phyloP scores from a whole-genome alignment of 2,113 vertebrate genomes.

The Neotragus pygmaeus region DNA sequence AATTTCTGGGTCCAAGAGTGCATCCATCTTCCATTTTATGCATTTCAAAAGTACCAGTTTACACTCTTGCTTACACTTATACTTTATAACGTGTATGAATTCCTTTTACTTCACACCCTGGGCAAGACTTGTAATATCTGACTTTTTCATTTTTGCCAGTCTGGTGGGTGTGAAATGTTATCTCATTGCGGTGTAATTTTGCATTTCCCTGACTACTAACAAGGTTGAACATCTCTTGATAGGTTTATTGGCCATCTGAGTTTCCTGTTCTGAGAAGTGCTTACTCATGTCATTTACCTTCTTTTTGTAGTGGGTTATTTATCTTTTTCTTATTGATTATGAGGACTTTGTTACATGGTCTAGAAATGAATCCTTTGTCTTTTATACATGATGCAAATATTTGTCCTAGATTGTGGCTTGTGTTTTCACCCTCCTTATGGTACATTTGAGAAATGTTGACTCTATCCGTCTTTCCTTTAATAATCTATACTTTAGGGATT shows the following conservation, averaged over 20 bases:
- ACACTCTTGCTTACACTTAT: not conserved
- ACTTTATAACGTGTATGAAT: not conserved
- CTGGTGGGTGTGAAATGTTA: slow-evolving; percentile 37
- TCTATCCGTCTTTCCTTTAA: not conserved
- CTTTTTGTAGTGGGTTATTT: slow-evolving; percentile 31
- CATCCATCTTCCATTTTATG: not conserved
- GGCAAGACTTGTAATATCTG: slow-evolving; percentile 3
- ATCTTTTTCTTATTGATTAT: slow-evolving; percentile 52
- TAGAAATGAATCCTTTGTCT: slow-evolving; percentile 18
- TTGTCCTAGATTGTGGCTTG: not conserved
- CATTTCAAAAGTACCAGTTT: not conserved
- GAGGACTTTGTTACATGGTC: slow-evolving; percentile 1
- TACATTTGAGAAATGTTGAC: not conserved
- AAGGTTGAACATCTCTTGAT: slow-evolving; percentile 40
- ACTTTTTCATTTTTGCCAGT: slow-evolving; percentile 18
- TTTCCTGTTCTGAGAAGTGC: slow-evolving; percentile 71
- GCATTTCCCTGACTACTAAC: slow-evolving; percentile 62
- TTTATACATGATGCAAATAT: not conserved
- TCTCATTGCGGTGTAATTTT: slow-evolving; percentile 61
- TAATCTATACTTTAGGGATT: not conserved
- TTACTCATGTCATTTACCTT: slow-evolving; percentile 45
- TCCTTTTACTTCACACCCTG: slow-evolving; percentile 28
- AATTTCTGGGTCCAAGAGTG: not conserved
- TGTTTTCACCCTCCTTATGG: not conserved
- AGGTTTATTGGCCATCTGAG: slow-evolving; percentile 37